A percentile compares a stretch with the other conserved stretches of the same genome.
These are phyloP conservation scores for Drosophila sordidapex DNA, from an alignment of 2,888 invertebrate genomes.

Conservation along the genomic window DNA sequence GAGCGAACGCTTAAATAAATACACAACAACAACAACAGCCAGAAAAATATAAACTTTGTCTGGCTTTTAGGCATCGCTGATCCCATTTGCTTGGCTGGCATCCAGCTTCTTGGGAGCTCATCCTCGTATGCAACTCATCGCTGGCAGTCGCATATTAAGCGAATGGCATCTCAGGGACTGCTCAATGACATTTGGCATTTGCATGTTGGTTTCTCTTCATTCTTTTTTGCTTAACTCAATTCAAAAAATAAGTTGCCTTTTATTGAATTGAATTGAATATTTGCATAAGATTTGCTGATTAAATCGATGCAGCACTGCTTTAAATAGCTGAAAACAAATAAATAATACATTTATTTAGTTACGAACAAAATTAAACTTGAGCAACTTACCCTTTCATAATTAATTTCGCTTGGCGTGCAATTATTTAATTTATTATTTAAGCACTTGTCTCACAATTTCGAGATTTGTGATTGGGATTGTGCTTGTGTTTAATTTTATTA, in stretches of 20 bases:
- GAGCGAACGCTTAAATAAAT: constrained; percentile 72
- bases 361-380: not conserved
- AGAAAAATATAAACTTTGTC: not conserved
- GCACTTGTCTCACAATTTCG: not conserved
- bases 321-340: not conserved
- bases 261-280: constrained; percentile 54
- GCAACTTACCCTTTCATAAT: not conserved
- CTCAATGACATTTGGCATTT: constrained; percentile 70
- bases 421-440: not conserved
- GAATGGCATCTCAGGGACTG: constrained; percentile 22
- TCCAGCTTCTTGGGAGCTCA: constrained; percentile 40
- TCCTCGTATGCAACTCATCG: constrained; percentile 45
- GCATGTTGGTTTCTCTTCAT: constrained; percentile 46
- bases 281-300: constrained; percentile 39
- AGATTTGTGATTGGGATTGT: constrained; percentile 40
- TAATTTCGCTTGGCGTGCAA: not conserved
- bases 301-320: not conserved
- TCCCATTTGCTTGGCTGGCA: constrained; percentile 51
- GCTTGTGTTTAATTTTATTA: constrained; percentile 44
- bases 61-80: constrained; percentile 12
- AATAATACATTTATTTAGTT: not conserved
- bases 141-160: constrained; percentile 52
- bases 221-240: constrained; percentile 45
- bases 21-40: constrained; percentile 51
- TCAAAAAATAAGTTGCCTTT: constrained; percentile 50